Conservation (phyloP, 2,888 invertebrate species). For the Oeneis ivallda region DNA sequence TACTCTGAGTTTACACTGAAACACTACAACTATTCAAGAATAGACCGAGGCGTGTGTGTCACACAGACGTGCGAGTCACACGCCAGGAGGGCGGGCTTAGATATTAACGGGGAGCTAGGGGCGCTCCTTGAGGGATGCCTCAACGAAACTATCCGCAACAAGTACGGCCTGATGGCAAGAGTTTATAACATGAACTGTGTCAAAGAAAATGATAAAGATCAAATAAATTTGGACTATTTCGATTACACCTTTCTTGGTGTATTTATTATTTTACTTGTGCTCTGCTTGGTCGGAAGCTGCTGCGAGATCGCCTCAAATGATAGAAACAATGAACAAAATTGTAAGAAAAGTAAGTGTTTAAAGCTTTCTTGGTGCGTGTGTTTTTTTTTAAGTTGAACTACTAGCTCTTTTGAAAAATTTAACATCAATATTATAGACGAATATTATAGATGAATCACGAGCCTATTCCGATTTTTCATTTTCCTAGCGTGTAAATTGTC, state of each 20-base stretch:
- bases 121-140: slow-evolving; percentile 45
- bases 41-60: slow-evolving; percentile 48
- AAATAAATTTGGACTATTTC: background rate
- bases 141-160: slow-evolving; percentile 40
- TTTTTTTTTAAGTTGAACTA: no score
- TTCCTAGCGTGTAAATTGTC: no score
- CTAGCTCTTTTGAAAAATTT: no score
- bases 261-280: slow-evolving; percentile 8
- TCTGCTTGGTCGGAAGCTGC: slow-evolving; percentile 3
- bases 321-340: background rate
- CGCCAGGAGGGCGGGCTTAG: slow-evolving; percentile 7
- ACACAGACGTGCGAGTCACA: slow-evolving; percentile 40
- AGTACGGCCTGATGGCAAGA: slow-evolving; percentile 43
- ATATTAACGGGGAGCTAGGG: slow-evolving; percentile 31
- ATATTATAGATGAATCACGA: no score
- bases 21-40: slow-evolving; percentile 47
- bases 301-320: slow-evolving; percentile 2
- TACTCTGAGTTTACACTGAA: slow-evolving; percentile 43
- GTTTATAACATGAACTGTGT: slow-evolving; percentile 33
- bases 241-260: slow-evolving; percentile 11
- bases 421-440: no score
- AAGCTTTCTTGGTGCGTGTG: background rate
- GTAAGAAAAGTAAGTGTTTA: slow-evolving; percentile 9
- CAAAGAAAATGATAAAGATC: slow-evolving; percentile 12
- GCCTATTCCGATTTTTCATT: no score